Conservation (phyloP, 2,113 vertebrate genomes). For the Pionites leucogaster region DNA sequence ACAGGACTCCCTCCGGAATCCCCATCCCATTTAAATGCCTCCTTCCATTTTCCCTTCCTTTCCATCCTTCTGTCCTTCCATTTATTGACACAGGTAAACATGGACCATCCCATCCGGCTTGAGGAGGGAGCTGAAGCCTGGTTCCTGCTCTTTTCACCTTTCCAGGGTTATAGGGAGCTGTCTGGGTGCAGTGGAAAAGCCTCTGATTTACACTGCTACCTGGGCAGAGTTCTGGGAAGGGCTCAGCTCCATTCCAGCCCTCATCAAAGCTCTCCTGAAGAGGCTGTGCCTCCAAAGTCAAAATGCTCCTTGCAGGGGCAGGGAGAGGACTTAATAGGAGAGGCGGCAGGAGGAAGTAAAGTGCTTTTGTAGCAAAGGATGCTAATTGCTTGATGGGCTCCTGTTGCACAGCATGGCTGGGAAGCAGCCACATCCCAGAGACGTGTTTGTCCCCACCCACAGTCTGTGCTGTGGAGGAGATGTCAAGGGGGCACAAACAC, state of each 20-base stretch:
- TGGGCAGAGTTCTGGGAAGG: not conserved
- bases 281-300: not conserved
- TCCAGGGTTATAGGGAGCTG: not conserved
- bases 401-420: not conserved
- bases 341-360: not conserved
- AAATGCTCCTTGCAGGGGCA: not conserved
- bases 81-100: not conserved
- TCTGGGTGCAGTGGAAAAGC: not conserved
- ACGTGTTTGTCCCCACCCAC: not conserved
- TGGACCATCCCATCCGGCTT: not conserved
- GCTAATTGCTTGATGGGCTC: not conserved
- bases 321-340: not conserved
- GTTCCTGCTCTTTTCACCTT: not conserved
- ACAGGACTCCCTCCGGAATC: not conserved
- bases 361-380: not conserved
- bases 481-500: accelerated
- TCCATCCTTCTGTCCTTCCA: not conserved
- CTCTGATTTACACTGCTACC: not conserved
- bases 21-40: not conserved
- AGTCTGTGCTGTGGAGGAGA: no score
- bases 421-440: not conserved
- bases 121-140: not conserved
- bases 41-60: not conserved
- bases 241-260: not conserved
- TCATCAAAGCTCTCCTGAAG: not conserved